Evolutionary conservation across 2,797 vertebrate species (phyloP).

Genomic region (Poecilia wingei): DNA sequence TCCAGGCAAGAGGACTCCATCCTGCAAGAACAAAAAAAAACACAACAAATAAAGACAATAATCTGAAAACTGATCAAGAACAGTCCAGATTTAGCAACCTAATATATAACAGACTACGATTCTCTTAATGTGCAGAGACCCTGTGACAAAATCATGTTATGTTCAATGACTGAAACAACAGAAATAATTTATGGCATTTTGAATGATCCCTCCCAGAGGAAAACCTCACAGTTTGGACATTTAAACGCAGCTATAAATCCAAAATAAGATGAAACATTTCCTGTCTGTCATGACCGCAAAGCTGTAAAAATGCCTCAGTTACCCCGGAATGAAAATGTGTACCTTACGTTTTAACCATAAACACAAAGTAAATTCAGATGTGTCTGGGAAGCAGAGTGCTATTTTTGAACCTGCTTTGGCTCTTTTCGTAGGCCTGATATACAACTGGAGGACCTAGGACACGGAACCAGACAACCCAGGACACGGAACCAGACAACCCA

Average conservation of each 20-base stretch:
- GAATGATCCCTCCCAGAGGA: background rate
- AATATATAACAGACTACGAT: background rate
- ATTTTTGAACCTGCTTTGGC: conserved; percentile 32
- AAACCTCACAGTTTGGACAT: background rate
- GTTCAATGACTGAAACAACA: too few species aligned
- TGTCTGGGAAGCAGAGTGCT: conserved; percentile 25
- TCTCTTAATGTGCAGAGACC: background rate
- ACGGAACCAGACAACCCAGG: too few species aligned
- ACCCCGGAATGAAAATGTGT: conserved; percentile 51
- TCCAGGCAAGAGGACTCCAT: conserved; percentile 98
- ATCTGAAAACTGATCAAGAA: conserved; percentile 5
- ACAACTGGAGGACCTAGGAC: background rate
- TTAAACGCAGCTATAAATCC: conserved; percentile 25
- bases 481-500: too few species aligned
- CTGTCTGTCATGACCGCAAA: conserved; percentile 32
- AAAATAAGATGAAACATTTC: conserved; percentile 50
- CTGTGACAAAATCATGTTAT: background rate
- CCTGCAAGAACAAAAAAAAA: conserved; percentile 70
- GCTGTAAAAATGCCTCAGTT: conserved; percentile 34
- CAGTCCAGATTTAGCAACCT: background rate
- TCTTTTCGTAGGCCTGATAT: background rate
- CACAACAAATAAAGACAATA: background rate
- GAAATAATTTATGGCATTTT: background rate
- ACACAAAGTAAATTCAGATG: conserved; percentile 47
- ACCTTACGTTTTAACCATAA: conserved; percentile 40